Evolutionary conservation across 92 coral and sea anemone genomes (phyloP).

Genomic region (Ricordea florida): DNA sequence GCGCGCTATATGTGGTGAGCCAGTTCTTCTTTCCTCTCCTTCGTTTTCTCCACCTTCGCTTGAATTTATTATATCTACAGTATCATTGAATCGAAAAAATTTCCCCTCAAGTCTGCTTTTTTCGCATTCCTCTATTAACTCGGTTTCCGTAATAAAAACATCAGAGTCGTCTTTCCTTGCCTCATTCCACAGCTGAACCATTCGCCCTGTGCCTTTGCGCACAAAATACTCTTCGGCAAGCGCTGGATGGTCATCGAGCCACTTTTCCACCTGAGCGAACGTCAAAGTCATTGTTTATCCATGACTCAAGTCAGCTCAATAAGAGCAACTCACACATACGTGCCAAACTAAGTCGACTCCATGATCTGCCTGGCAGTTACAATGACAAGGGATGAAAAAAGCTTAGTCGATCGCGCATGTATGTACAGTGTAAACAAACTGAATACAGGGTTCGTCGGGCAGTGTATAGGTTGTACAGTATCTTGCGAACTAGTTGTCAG

Average conservation of each 20-base stretch:
- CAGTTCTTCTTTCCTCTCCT: constrained; percentile 36
- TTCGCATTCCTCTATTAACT: constrained; percentile 52
- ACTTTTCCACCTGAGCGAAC: constrained; percentile 91
- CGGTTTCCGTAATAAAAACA: constrained; percentile 35
- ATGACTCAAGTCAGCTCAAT: constrained; percentile 58
- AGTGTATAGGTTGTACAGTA: not conserved
- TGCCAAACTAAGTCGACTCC: constrained; percentile 5
- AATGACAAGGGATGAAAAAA: constrained; percentile 45
- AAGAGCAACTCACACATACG: constrained; percentile 45
- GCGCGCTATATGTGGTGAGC: constrained; percentile 43
- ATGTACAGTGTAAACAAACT: constrained; percentile 91
- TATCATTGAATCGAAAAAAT: constrained; percentile 82
- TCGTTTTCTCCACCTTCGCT: constrained; percentile 60
- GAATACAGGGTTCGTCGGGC: constrained; percentile 62
- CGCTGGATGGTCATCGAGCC: constrained; percentile 90
- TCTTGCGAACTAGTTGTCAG: not conserved
- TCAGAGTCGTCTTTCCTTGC: constrained; percentile 59
- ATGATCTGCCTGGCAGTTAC: constrained; percentile 19
- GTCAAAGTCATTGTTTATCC: constrained; percentile 90
- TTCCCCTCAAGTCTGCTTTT: constrained; percentile 48
- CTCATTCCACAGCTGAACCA: constrained; percentile 91
- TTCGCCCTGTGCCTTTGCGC: constrained; percentile 86
- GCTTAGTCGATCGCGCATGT: constrained; percentile 86
- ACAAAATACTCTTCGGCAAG: constrained; percentile 92
- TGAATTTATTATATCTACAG: constrained; percentile 80